Conservation (phyloP, 2,113 vertebrate species). For the Hippocampus comes region DNA sequence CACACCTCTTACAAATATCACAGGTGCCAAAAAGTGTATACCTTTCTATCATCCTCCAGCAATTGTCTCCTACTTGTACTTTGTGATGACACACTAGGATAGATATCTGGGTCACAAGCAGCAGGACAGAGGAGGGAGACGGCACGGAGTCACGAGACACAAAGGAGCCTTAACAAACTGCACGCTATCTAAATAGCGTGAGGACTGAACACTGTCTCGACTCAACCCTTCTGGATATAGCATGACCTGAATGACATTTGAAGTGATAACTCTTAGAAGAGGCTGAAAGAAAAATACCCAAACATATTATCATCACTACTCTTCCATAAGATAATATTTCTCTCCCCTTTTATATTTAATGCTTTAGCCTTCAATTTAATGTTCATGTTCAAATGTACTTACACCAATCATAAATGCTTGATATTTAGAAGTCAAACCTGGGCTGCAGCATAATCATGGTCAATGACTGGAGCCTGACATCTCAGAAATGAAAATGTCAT, state of each 20-base stretch:
- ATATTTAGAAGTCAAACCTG: slow-evolving; percentile 59
- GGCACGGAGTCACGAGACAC: slow-evolving; percentile 7
- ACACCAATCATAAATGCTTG: slow-evolving; percentile 40
- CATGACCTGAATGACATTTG: slow-evolving; percentile 1
- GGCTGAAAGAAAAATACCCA: background rate
- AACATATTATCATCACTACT: background rate
- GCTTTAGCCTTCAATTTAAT: slow-evolving; percentile 20
- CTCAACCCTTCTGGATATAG: slow-evolving; percentile 8
- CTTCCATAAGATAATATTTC: background rate
- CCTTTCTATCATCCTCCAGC: background rate
- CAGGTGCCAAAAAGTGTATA: background rate
- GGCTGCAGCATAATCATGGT: slow-evolving; percentile 40
- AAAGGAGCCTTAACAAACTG: slow-evolving; percentile 6
- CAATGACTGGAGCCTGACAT: slow-evolving; percentile 54
- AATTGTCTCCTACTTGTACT: background rate
- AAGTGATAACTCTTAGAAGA: slow-evolving; percentile 4
- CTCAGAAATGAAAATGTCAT: slow-evolving; percentile 33
- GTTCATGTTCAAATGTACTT: slow-evolving; percentile 33
- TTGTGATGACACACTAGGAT: slow-evolving; percentile 6
- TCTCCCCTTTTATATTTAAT: slow-evolving; percentile 6
- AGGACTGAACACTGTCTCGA: slow-evolving; percentile 1
- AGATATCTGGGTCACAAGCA: slow-evolving; percentile 3
- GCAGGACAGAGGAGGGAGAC: slow-evolving; percentile 5
- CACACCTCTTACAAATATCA: background rate
- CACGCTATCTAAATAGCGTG: slow-evolving; percentile 5